These are phyloP conservation scores for Mirza zaza DNA, from an alignment of 2,113 vertebrate species.

Conservation along the genomic window DNA sequence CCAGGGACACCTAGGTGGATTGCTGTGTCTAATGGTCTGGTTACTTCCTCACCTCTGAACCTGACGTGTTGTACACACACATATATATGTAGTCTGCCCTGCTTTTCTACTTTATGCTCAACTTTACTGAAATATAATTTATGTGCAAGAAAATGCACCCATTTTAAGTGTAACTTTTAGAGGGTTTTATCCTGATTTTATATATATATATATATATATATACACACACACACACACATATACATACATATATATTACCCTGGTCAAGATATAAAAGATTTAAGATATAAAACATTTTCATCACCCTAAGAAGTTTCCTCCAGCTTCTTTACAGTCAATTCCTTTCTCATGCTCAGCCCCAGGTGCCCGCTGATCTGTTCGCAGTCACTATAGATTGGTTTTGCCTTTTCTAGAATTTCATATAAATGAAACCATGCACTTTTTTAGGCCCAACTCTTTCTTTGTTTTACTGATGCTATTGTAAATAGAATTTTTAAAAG, in stretches of 20 bases:
- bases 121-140: background rate
- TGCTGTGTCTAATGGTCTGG: background rate
- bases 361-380: too few species aligned
- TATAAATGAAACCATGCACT: background rate
- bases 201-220: too few species aligned
- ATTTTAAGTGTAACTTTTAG: background rate
- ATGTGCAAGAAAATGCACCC: background rate
- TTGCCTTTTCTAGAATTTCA: background rate
- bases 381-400: background rate
- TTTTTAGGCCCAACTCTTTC: background rate
- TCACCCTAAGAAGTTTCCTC: background rate
- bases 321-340: background rate
- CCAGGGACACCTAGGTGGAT: too few species aligned
- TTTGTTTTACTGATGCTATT: background rate
- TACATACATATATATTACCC: too few species aligned
- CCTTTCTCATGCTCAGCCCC: background rate
- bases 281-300: background rate
- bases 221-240: too few species aligned
- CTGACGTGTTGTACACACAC: background rate
- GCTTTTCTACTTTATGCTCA: background rate
- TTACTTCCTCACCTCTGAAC: background rate
- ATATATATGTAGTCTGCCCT: background rate
- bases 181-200: background rate
- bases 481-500: background rate
- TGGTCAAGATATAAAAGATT: background rate